Base-by-base conservation (phyloP, 2,797 vertebrate species). In the Pogonophryne albipinna region DNA sequence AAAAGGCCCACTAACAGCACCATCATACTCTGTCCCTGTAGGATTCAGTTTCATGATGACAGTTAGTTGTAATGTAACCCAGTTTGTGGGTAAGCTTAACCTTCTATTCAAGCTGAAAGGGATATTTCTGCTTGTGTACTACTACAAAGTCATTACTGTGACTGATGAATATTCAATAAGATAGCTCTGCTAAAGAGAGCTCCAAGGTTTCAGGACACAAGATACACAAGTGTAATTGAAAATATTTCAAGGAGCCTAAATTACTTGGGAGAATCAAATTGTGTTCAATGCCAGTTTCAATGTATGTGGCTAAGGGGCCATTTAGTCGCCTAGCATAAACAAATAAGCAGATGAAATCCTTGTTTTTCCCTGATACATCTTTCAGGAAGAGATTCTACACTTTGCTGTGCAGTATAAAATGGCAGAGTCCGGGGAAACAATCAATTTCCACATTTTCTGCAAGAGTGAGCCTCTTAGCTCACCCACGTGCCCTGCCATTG, bases 401-500 rank as follows among this genome's bases (percentile, higher is more conserved):
- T 60, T 59, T 42, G 66, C 53, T 10, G 15, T 61, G 58, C 55
- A 58, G 51, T 83, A 80, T 78, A 20, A 79, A 74, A 73, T 16
- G 17, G 27, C 31, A 66, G 59, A 87, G 71, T 71, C 59, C 11
- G 61, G 56, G 65, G 16, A 82, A 87, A 77, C 66, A 71, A 85
- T 83, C 63, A 17, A 60, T 85, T 88, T 85, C 66, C 47, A 79
- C 62, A 79, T 66, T 61, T 47, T 27, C 67, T 82, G 66, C 78
- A 75, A 83, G 72, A 85, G 67, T 71, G 79, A 85, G 74, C 78
- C 78, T 82, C 82, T 79, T 74, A 77, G 78, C 65, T 73, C 62
- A 10, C 87, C 83, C 83, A 86, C 83, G 1, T 82, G 42, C 71
- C 58, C 20, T 80, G 83, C 83, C 82, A 89, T 79, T 85, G 89